Conservation (phyloP, 2,113 vertebrate species). For the Oryzias melastigma region DNA sequence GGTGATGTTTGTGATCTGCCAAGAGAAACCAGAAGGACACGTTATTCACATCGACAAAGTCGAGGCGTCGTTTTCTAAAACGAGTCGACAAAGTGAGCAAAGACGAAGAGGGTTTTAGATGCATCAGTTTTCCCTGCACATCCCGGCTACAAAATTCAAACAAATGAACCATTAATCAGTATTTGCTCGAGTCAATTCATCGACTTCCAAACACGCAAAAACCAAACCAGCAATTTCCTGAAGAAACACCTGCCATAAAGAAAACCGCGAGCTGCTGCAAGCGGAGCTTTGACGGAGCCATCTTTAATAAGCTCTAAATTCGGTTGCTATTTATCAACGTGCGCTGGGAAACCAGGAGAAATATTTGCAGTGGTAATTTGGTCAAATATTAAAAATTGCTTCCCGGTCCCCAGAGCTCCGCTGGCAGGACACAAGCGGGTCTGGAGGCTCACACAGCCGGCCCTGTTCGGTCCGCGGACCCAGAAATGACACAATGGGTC, state of each 20-base stretch:
- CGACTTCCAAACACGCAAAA: conserved; percentile 38
- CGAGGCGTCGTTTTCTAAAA: neutral
- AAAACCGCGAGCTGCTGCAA: conserved; percentile 34
- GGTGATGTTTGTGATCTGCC: conserved; percentile 91
- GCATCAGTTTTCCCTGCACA: too few relatives aligned
- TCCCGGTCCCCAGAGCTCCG: conserved; percentile 55
- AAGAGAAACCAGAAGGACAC: conserved; percentile 51
- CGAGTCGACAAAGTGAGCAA: neutral
- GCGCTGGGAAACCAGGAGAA: conserved; percentile 61
- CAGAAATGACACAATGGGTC: conserved; percentile 71
- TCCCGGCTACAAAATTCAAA: conserved; percentile 42
- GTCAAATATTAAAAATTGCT: conserved; percentile 72
- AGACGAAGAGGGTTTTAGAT: too few relatives aligned
- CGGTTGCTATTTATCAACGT: conserved; percentile 63
- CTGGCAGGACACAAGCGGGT: conserved; percentile 43
- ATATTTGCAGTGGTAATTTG: conserved; percentile 71
- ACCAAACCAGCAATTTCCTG: conserved; percentile 62
- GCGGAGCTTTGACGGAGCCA: conserved; percentile 51
- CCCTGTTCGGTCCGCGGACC: conserved; percentile 60
- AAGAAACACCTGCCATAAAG: conserved; percentile 57
- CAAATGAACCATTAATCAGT: conserved; percentile 45
- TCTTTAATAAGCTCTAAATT: conserved; percentile 56
- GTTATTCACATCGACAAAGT: conserved; percentile 26
- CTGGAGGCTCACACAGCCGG: conserved; percentile 39
- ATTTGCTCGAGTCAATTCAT: conserved; percentile 63